Conservation (phyloP, 2,113 vertebrate species). For the Axis porcinus region DNA sequence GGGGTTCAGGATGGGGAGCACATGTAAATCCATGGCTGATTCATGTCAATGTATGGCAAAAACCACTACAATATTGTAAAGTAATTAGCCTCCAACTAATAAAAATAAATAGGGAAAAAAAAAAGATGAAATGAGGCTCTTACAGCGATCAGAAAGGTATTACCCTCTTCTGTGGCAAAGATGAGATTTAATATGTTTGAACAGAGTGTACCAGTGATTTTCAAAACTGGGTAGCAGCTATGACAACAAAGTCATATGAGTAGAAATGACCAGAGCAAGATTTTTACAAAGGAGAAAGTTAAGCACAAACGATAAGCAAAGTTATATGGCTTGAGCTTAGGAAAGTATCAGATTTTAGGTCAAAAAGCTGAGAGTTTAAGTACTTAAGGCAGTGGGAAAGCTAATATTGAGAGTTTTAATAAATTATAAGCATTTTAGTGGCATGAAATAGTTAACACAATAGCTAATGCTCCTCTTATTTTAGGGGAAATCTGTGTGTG, state of each 20-base stretch:
- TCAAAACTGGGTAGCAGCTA: background rate
- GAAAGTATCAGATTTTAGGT: background rate
- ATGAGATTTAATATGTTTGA: background rate
- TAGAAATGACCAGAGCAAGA: background rate
- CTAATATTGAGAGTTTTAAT: background rate
- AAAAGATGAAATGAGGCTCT: background rate
- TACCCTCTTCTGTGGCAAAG: background rate
- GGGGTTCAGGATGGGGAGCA: too few species aligned
- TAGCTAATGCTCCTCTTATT: background rate
- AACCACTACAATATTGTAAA: too few species aligned
- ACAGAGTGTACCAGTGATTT: background rate
- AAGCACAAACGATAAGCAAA: background rate
- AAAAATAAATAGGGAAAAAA: too few species aligned
- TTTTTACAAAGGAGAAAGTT: background rate
- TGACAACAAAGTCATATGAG: background rate
- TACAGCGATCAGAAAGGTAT: background rate
- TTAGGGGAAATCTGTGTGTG: background rate
- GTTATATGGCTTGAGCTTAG: background rate
- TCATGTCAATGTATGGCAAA: too few species aligned
- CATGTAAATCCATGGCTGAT: too few species aligned
- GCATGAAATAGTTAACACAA: constrained; percentile 13
- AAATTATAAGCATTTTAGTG: background rate
- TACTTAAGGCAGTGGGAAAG: background rate
- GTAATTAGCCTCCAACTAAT: too few species aligned
- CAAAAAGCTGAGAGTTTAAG: background rate